Evolutionary conservation across 2,888 invertebrate genomes (phyloP).

Genomic region (Amphiduros pacificus): DNA sequence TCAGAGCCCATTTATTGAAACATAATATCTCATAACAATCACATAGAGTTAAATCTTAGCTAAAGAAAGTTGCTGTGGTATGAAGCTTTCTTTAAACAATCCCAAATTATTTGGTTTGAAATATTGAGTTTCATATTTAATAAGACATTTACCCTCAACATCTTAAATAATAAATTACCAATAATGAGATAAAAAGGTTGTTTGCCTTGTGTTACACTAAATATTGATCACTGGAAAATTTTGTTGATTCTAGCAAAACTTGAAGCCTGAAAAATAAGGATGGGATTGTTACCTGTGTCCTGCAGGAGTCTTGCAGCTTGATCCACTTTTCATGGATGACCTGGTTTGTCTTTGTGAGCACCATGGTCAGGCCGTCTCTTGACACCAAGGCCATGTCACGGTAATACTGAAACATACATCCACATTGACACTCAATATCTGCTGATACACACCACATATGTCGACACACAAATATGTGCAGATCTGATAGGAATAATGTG

Average conservation of each 20-base stretch:
- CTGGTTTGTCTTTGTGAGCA: constrained; percentile 79
- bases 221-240: neutral
- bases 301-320: constrained; percentile 79
- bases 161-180: no score
- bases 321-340: constrained; percentile 87
- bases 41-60: neutral
- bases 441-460: neutral
- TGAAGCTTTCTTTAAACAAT: no score
- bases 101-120: no score
- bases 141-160: no score
- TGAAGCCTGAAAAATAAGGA: neutral
- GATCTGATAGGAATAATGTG: neutral
- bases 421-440: neutral
- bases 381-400: constrained; percentile 87
- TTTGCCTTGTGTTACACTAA: no score
- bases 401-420: constrained; percentile 68
- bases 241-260: neutral
- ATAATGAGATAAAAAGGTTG: no score
- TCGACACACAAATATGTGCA: neutral
- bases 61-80: no score
- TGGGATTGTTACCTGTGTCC: constrained; percentile 61
- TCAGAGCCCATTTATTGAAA: neutral
- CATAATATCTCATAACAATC: neutral
- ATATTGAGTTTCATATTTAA: no score
- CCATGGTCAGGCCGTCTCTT: constrained; percentile 83